These are phyloP conservation scores for Poicephalus gulielmi DNA, from an alignment of 2,113 vertebrate genomes.

Conservation along the genomic window DNA sequence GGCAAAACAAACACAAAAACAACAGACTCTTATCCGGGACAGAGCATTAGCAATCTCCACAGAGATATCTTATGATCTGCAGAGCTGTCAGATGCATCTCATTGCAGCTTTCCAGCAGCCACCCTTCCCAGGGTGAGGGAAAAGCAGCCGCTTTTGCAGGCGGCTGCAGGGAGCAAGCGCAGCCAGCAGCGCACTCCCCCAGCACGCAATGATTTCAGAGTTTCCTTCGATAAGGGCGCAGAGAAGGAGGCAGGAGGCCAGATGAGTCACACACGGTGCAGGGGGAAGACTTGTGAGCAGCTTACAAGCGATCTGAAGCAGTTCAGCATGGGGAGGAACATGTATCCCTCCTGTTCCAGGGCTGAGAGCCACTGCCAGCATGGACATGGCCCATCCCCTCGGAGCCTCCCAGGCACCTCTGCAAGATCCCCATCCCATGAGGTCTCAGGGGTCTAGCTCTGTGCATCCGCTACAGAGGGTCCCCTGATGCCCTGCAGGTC, in stretches of 20 bases:
- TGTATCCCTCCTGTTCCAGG: not conserved
- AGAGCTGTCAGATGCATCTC: not conserved
- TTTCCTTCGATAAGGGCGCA: not conserved
- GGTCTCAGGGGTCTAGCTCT: not conserved
- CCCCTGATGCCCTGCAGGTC: fast-evolving
- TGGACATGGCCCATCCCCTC: fast-evolving
- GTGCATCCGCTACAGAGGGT: not conserved
- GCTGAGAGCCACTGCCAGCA: fast-evolving
- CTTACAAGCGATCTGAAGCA: fast-evolving
- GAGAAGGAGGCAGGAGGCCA: constrained; percentile 1
- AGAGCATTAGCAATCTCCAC: constrained; percentile 23
- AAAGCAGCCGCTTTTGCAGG: not conserved
- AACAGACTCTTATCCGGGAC: constrained; percentile 21
- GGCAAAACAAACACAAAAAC: constrained; percentile 51
- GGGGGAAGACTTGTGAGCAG: not conserved
- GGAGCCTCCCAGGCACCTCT: not conserved
- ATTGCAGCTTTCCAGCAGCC: not conserved
- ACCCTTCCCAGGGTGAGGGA: not conserved
- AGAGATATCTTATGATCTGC: constrained; percentile 7
- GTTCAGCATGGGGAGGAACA: fast-evolving
- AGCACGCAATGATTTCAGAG: not conserved
- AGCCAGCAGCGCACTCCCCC: not conserved
- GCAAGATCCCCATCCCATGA: not conserved
- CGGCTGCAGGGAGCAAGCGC: not conserved
- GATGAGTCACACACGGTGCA: not conserved